Percentiles rank a stretch among this genome's conserved stretches.
phyloP scores from a whole-genome alignment of 2,888 invertebrate species.

The Carpatolechia fugitivella region DNA sequence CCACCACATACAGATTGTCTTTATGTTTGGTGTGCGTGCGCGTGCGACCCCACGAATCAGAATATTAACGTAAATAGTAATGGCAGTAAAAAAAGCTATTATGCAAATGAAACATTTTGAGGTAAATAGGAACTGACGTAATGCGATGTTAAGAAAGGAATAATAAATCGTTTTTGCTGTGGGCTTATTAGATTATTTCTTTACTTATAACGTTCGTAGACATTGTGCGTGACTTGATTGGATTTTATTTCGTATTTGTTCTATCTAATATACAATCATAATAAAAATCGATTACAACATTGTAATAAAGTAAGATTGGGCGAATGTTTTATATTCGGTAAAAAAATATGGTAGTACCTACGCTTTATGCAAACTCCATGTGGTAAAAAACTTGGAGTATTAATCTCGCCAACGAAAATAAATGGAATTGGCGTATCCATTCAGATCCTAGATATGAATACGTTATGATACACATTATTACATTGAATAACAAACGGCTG shows the following conservation, averaged over 20 bases:
- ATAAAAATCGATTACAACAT: background rate
- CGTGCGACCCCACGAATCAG: conserved; percentile 70
- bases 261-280: background rate
- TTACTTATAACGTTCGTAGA: conserved; percentile 28
- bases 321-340: background rate
- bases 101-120: conserved; percentile 78
- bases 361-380: conserved; percentile 11
- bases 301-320: background rate
- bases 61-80: conserved; percentile 77
- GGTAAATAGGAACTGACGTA: conserved; percentile 76
- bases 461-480: conserved; percentile 75
- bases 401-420: conserved; percentile 40
- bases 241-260: conserved; percentile 5
- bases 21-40: conserved; percentile 77
- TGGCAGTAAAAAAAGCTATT: conserved; percentile 76
- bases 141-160: conserved; percentile 64
- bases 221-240: conserved; percentile 42
- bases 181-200: conserved; percentile 57
- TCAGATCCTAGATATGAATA: conserved; percentile 75
- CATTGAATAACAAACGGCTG: conserved; percentile 72
- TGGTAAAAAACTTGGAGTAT: conserved; percentile 19
- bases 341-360: background rate
- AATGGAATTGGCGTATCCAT: conserved; percentile 65
- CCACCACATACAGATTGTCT: conserved; percentile 73
- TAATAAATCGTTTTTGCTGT: conserved; percentile 68